Base-by-base conservation (phyloP, 2,797 vertebrate species). In the Sphenodon punctatus region DNA sequence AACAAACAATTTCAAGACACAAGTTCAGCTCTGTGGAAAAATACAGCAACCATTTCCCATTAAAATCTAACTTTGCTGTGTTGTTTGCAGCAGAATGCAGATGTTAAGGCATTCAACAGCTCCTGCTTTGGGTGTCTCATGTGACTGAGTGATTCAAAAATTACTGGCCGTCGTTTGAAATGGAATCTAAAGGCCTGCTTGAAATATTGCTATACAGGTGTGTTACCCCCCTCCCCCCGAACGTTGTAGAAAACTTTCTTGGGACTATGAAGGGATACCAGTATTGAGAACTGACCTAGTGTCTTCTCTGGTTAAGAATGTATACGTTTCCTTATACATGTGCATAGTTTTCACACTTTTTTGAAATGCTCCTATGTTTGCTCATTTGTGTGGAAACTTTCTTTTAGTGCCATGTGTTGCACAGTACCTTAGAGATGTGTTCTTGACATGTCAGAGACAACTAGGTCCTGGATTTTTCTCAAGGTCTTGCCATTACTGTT, bases 351-450 rank as follows among this genome's bases (percentile, higher is more conserved):
- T 81, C 80, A 67, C 90, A 86, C 88, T 63, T 82, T 84, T 83
- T 89, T 84, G 86, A 86, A 88, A 86, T 87, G 92, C 90, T 80
- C 72, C 88, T 87, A 73, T 91, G 94, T 88, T 86, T 92, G 84
- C 87, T 91, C 90, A 91, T 92, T 87, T 85, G 80, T 91, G 88
- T 79, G 93, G 81, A 89, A 83, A 82, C 86, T 84, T 85, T 80
- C 80, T 80, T 84, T 92, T 88, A 89, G 25, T 46, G 43, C 90
- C 86, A 90, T 89, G 80, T 83, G 83, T 82, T 87, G 85, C 45
- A 30, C 14, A 25, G 46, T 43, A 56, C 16, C 49, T 80, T 73
- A 89, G 66, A 74, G 80, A 81, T 72, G 72, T 88, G 82, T 83
- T 90, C 83, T 69, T 80, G 75, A 88, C 70, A 84, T 89, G 83